Evolutionary conservation across 2,888 invertebrate genomes (phyloP), one percentile per base, ranked within the genome.

Genomic region (Pristionchus japonicus): DNA sequence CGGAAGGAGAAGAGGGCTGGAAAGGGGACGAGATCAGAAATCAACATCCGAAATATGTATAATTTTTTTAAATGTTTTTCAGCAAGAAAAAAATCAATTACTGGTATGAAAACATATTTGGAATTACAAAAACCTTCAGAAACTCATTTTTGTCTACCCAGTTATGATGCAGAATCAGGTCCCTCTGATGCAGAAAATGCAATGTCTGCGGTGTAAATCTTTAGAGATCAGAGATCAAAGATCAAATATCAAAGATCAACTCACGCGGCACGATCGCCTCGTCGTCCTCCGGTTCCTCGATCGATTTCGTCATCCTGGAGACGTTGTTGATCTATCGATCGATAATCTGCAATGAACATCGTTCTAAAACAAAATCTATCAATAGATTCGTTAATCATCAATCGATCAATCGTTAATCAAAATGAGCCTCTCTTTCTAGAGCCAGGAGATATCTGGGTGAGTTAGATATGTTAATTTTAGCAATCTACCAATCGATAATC

Each of bases 1-100:
- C 88, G 88, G 37, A 90, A 47, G 4, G 92, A 91, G 93, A 93
- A 93, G 87, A 93, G 89, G 1, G 90, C 93, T 93, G 90, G 88
- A 92, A 91, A n/a, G 17, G 40, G n/a, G n/a, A n/a, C n/a, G n/a
- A 31, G 64, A 31, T 64, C 11, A 13, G 15, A 23, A 23, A 83
- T 83, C 20, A 52, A 17, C 4, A n/a, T 64, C 13, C 7, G 7
- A 23, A 64, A 11, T 11, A 64, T 11, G 17, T 23, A 64, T 6
- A 2, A 31, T 23, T 64, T 27, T 31, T 0, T 64, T 31, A 1
- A 23, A 20, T 64, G 3, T 27, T 64, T n/a, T 67, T 13, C 31
- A 31, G 11, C 9, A 15, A 57, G 57, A n/a, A 6, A 57, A 57
- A n/a, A 57, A n/a, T 20, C 11, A 61, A 61, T 27, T 31, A 15